Evolutionary conservation across 2,797 vertebrate genomes (phyloP).

Genomic region (Spheniscus humboldti): DNA sequence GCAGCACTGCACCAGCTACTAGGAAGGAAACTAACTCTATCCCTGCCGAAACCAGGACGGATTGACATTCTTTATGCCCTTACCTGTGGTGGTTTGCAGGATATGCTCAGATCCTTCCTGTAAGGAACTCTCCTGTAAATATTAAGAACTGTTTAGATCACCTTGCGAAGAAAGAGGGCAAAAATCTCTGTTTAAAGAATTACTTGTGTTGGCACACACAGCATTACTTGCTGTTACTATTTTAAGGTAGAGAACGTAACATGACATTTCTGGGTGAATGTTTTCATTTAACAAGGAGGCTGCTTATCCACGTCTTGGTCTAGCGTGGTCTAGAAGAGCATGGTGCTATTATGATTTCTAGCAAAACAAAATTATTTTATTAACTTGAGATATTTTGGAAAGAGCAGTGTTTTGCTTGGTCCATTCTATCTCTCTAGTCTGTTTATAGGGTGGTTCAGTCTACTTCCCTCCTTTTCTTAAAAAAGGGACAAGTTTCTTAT

Average conservation of each 20-base stretch:
- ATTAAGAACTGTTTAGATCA: not conserved
- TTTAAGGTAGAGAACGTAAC: not conserved
- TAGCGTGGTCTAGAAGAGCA: not conserved
- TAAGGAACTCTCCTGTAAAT: not conserved
- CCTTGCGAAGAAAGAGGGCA: not conserved
- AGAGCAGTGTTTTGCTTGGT: not conserved
- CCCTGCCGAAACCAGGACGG: too few species aligned
- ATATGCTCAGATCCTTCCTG: not conserved
- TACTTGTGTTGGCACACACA: not conserved
- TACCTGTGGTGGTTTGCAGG: not conserved
- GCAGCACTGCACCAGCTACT: too few species aligned
- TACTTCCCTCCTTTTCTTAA: not conserved
- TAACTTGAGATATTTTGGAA: not conserved
- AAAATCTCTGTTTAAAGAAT: not conserved
- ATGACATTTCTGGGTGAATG: not conserved
- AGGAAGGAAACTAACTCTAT: too few species aligned
- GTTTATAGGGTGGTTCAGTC: not conserved
- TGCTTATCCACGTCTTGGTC: not conserved
- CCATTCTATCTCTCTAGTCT: not conserved
- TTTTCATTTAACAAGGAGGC: not conserved
- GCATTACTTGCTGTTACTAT: not conserved
- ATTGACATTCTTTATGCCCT: fast-evolving
- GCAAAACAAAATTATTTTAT: not conserved
- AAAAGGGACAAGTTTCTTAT: not conserved
- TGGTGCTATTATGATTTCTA: not conserved